phyloP scores from a whole-genome alignment of 2,888 invertebrate species.

The Anagyrus pseudococci region DNA sequence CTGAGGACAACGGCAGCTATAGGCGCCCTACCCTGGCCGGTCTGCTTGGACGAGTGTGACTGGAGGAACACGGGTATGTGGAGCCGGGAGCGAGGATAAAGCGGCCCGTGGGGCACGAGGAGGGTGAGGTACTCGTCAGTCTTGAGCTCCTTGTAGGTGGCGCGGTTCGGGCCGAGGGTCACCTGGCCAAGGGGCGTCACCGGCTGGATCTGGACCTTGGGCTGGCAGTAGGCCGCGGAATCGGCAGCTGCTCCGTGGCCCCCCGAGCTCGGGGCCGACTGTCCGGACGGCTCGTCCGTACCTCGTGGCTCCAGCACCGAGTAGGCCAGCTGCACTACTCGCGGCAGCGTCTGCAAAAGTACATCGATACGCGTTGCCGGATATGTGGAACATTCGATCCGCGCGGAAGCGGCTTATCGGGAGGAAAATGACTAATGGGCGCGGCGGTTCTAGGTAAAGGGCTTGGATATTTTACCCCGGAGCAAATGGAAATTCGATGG shows the following conservation, averaged over 20 bases:
- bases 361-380: no score
- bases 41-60: conserved; percentile 59
- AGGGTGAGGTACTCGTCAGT: conserved; percentile 85
- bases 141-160: conserved; percentile 83
- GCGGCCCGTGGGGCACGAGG: conserved; percentile 84
- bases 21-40: conserved; percentile 45
- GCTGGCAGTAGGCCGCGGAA: conserved; percentile 67
- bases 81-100: conserved; percentile 88
- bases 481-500: no score
- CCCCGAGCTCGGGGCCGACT: no score
- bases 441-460: no score
- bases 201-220: conserved; percentile 73
- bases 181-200: conserved; percentile 68
- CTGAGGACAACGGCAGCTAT: conserved; percentile 84
- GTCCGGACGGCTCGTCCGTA: conserved; percentile 39
- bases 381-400: no score
- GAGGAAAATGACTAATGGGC: no score
- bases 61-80: conserved; percentile 90
- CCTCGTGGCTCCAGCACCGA: conserved; percentile 82
- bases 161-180: conserved; percentile 78
- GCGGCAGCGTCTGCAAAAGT: conserved; percentile 68
- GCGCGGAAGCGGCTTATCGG: no score
- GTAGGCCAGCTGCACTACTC: conserved; percentile 82
- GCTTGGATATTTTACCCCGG: no score
- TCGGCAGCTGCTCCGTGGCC: conserved; percentile 23